Evolutionary conservation across 2,888 invertebrate genomes (phyloP).

Genomic region (Anoplius nigerrimus): DNA sequence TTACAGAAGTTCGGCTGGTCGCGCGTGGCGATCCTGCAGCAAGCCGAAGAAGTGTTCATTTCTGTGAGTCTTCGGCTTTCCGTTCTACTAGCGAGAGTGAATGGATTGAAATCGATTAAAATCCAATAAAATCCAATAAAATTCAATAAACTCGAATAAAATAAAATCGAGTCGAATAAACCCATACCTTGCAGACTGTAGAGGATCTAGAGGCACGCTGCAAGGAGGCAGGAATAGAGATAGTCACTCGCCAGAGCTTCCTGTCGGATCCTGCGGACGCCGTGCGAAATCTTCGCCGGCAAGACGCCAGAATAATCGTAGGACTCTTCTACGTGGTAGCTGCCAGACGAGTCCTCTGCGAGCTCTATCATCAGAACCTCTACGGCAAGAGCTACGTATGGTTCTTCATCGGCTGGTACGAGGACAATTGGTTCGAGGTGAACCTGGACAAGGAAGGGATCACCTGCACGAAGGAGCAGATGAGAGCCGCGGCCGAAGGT

Average conservation of each 20-base stretch:
- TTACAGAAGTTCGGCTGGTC: conserved; percentile 99
- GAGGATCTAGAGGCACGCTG: conserved; percentile 97
- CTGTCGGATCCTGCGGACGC: conserved; percentile 97
- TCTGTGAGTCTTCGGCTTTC: conserved; percentile 80
- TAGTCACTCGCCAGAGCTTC: conserved; percentile 97
- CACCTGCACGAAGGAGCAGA: conserved; percentile 94
- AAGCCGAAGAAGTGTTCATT: conserved; percentile 98
- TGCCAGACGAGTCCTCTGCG: conserved; percentile 96
- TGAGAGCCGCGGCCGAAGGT: conserved; percentile 96
- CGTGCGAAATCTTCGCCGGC: conserved; percentile 93
- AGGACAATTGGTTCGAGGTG: conserved; percentile 98
- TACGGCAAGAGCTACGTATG: conserved; percentile 98
- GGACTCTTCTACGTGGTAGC: conserved; percentile 99
- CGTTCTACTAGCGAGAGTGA: conserved; percentile 15
- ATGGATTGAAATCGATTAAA: background rate
- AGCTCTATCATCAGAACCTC: conserved; percentile 94
- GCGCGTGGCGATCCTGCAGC: conserved; percentile 96
- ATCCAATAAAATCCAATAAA: too few relatives aligned
- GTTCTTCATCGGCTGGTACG: conserved; percentile 99
- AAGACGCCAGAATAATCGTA: conserved; percentile 98
- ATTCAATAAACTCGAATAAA: too few relatives aligned
- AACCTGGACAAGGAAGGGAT: conserved; percentile 91
- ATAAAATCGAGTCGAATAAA: background rate
- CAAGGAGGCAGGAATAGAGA: conserved; percentile 94
- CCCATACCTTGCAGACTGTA: conserved; percentile 84